These are phyloP conservation scores for Takifugu flavidus DNA, from an alignment of 2,113 vertebrate genomes.

Conservation along the genomic window DNA sequence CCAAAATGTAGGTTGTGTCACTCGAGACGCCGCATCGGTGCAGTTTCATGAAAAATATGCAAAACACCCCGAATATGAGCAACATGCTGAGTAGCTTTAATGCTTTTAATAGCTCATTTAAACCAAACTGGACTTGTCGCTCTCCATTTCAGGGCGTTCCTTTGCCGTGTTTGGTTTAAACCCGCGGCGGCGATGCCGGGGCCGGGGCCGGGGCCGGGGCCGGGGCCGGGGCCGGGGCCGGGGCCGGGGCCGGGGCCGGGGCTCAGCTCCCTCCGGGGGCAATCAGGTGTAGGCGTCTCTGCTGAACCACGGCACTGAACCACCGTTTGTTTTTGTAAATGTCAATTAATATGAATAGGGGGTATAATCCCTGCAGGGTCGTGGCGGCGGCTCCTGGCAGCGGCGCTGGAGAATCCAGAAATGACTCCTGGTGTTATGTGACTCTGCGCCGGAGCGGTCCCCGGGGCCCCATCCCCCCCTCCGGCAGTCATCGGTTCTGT, in stretches of 20 bases:
- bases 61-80: too few species aligned
- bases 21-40: too few species aligned
- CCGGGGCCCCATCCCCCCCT: conserved; percentile 34
- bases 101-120: too few species aligned
- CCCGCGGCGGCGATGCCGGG: not conserved
- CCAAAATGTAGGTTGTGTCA: too few species aligned
- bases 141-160: too few species aligned
- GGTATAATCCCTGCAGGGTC: conserved; percentile 30
- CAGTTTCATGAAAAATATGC: too few species aligned
- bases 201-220: not conserved
- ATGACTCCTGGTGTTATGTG: conserved; percentile 28
- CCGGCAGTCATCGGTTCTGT: conserved; percentile 42
- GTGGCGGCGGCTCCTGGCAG: conserved; percentile 18
- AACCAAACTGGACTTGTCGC: too few species aligned
- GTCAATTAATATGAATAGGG: conserved; percentile 39
- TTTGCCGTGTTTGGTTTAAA: too few species aligned
- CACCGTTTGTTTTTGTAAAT: conserved; percentile 47
- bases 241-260: not conserved
- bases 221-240: not conserved
- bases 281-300: not conserved
- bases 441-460: conserved; percentile 36
- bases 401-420: conserved; percentile 29
- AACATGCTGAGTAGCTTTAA: too few species aligned
- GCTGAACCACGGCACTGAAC: conserved; percentile 16
- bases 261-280: too few species aligned